Percentiles rank a stretch among this genome's conserved stretches.
phyloP scores from a whole-genome alignment of 2,113 vertebrate genomes.

The Hypomesus transpacificus region DNA sequence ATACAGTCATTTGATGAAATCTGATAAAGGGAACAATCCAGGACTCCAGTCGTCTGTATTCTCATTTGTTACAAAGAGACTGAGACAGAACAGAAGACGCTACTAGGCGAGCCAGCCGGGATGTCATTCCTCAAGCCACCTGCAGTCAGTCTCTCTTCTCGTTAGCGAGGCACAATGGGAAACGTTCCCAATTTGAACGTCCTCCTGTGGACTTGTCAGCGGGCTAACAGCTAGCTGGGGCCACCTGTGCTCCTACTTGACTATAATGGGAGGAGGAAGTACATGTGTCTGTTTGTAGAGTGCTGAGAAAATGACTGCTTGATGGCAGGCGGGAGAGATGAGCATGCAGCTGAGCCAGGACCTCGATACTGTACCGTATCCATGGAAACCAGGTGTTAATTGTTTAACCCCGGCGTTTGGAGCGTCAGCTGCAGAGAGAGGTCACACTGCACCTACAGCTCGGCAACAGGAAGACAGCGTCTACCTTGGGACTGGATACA shows the following conservation, averaged over 20 bases:
- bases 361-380: neutral
- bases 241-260: neutral
- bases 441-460: too few species aligned
- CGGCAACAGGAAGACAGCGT: neutral
- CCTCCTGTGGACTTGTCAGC: neutral
- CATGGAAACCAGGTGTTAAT: constrained; percentile 14
- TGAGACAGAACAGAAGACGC: neutral
- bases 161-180: too few species aligned
- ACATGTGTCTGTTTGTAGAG: neutral
- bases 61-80: neutral
- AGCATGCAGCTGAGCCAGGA: neutral
- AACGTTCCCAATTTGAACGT: neutral
- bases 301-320: neutral
- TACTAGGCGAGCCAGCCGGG: neutral
- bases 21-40: too few species aligned
- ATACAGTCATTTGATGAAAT: too few species aligned
- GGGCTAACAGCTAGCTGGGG: neutral
- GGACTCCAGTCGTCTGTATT: neutral
- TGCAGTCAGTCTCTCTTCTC: neutral
- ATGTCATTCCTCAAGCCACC: neutral
- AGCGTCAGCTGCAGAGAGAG: too few species aligned
- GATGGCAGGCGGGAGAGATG: neutral
- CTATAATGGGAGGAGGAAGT: neutral
- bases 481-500: neutral
- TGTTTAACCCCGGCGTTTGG: neutral